Percentiles rank a stretch among this genome's conserved stretches.
phyloP scores from a whole-genome alignment of 2,888 invertebrate genomes.

The Drosophila nr. fundita region DNA sequence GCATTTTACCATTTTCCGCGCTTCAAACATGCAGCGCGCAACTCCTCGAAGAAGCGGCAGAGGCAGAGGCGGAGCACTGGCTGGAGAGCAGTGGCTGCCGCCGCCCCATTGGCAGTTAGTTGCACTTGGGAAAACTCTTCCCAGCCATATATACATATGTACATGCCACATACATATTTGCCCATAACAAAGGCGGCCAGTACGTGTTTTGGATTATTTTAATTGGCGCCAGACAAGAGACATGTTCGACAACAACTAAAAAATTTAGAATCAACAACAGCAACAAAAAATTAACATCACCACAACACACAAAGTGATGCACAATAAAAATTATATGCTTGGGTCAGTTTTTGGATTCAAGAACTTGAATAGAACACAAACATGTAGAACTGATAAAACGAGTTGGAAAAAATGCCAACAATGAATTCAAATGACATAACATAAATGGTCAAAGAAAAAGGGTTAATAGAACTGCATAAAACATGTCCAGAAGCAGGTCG shows the following conservation, averaged over 20 bases:
- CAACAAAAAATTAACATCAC: slow-evolving; percentile 4
- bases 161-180: slow-evolving; percentile 19
- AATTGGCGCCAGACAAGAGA: slow-evolving; percentile 52
- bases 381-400: slow-evolving; percentile 43
- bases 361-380: slow-evolving; percentile 28
- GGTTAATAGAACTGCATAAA: neutral
- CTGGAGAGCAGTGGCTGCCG: slow-evolving; percentile 29
- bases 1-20: slow-evolving; percentile 77
- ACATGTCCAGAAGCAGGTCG: neutral
- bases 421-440: slow-evolving; percentile 15
- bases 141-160: slow-evolving; percentile 44
- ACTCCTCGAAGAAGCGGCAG: slow-evolving; percentile 18
- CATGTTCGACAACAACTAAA: slow-evolving; percentile 27
- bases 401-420: slow-evolving; percentile 4
- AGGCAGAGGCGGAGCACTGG: slow-evolving; percentile 19
- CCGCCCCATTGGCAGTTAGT: slow-evolving; percentile 56
- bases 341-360: slow-evolving; percentile 18
- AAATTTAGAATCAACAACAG: neutral
- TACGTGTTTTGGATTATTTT: slow-evolving; percentile 77
- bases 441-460: neutral
- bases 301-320: slow-evolving; percentile 3
- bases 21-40: slow-evolving; percentile 41
- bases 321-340: slow-evolving; percentile 20
- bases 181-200: slow-evolving; percentile 59
- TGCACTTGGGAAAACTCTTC: slow-evolving; percentile 61